Percentiles rank a stretch among this genome's conserved stretches.
phyloP scores from a whole-genome alignment of 2,888 invertebrate genomes.

The Mimumesa dahlbomi region DNA sequence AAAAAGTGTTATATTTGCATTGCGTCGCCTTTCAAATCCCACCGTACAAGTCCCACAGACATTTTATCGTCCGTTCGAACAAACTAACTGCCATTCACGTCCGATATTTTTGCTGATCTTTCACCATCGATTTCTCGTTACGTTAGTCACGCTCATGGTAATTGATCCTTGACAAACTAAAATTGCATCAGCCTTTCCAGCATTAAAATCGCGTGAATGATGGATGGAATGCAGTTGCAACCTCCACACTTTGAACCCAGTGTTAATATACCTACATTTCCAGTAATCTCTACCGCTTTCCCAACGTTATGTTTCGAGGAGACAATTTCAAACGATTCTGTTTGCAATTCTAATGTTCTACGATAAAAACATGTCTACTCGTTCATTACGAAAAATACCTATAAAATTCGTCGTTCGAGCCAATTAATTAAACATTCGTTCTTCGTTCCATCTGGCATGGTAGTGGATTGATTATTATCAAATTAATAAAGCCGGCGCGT shows the following conservation, averaged over 20 bases:
- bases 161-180: background rate
- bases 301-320: too few relatives aligned
- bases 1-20: constrained; percentile 62
- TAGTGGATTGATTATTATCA: constrained; percentile 52
- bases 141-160: constrained; percentile 16
- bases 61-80: background rate
- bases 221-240: constrained; percentile 17
- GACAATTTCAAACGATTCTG: too few relatives aligned
- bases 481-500: constrained; percentile 62
- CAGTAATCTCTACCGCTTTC: too few relatives aligned
- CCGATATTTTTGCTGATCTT: constrained; percentile 13
- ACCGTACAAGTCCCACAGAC: background rate
- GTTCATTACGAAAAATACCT: background rate
- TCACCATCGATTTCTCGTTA: constrained; percentile 14
- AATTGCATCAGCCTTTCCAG: background rate
- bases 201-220: constrained; percentile 17
- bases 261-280: too few relatives aligned
- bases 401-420: background rate
- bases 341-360: background rate
- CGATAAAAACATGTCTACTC: background rate
- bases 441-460: constrained; percentile 33
- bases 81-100: background rate
- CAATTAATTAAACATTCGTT: constrained; percentile 45
- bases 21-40: background rate
- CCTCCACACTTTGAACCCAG: too few relatives aligned